Conservation (phyloP, 2,113 vertebrate genomes). For the Sinosuthora webbiana region DNA sequence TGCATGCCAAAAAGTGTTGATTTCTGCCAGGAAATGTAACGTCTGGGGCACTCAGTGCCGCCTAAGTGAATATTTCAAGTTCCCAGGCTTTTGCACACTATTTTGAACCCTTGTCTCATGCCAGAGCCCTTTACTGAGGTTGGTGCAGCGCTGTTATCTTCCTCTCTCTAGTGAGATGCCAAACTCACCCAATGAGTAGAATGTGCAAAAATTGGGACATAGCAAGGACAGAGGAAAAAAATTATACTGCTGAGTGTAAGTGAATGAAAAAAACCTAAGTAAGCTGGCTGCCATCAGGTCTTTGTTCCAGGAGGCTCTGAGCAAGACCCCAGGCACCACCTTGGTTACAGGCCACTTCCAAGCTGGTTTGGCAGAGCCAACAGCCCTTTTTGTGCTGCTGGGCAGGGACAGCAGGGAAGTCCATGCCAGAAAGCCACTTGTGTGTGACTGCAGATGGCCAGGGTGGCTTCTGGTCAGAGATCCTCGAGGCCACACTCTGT, state of each 20-base stretch:
- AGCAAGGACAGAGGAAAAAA: neutral
- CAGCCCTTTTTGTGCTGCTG: neutral
- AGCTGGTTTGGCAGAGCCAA: neutral
- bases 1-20: neutral
- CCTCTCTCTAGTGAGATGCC: rapidly evolving
- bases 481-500: neutral
- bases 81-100: neutral
- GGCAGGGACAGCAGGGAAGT: neutral
- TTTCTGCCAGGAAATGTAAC: neutral
- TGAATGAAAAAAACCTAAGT: neutral
- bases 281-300: neutral
- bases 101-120: neutral
- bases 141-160: rapidly evolving
- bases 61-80: neutral
- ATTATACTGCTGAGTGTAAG: too few relatives aligned
- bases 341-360: neutral
- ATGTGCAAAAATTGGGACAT: neutral
- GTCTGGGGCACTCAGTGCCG: neutral
- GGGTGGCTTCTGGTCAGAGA: neutral
- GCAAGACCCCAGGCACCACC: neutral
- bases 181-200: rapidly evolving
- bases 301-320: neutral
- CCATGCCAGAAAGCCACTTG: neutral
- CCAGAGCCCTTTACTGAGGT: neutral
- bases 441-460: neutral